Evolutionary conservation across 2,888 invertebrate species (phyloP), one percentile per base, ranked within the genome.

Genomic region (Dexiosoma caninum): DNA sequence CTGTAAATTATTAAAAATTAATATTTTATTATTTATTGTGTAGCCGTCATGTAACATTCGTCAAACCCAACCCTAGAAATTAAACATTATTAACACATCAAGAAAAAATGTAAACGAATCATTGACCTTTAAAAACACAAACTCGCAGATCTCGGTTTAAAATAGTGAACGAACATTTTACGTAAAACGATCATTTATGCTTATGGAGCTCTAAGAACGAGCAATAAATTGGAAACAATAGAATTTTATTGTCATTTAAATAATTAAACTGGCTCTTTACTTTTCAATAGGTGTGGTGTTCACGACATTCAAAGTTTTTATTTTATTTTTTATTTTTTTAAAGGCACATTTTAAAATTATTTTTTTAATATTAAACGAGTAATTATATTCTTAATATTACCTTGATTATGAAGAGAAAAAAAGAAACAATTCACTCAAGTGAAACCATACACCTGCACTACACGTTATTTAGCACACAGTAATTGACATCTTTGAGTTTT

Each of bases 221-320:
- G 44, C 46, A 49, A 42, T 3, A 8, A 51, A 51, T 49, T 49
- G 12, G 51, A 60, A 51, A 40, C 21, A 27, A 60, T 40, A 49
- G 1, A 51, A 51, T 27, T 51, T 49, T 10, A n/a, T n/a, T n/a
- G n/a, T 23, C 27, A 14, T 30, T 19, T 21, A 12, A 49, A 21
- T 40, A 32, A 49, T 42, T 44, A 44, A 69, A 51, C 60, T 69
- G 49, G 19, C 3, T 42, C 6, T 49, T 42, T 23, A 10, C 37
- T 40, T 23, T n/a, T 27, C 16, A 46, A 30, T 30, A 62, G 76
- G 76, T 62, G 69, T 14, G 69, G 76, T 46, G 14, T 35, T 69
- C 76, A 76, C 62, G 76, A 76, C 60, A 69, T 55, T 53, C 0
- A 62, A 51, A 51, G 9, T 12, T 10, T 6, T 37, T 69, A 35